Percentiles rank a stretch among this genome's conserved stretches.
These are phyloP conservation scores for Polydesmus complanatus DNA, from an alignment of 2,888 invertebrate genomes.

Conservation along the genomic window DNA sequence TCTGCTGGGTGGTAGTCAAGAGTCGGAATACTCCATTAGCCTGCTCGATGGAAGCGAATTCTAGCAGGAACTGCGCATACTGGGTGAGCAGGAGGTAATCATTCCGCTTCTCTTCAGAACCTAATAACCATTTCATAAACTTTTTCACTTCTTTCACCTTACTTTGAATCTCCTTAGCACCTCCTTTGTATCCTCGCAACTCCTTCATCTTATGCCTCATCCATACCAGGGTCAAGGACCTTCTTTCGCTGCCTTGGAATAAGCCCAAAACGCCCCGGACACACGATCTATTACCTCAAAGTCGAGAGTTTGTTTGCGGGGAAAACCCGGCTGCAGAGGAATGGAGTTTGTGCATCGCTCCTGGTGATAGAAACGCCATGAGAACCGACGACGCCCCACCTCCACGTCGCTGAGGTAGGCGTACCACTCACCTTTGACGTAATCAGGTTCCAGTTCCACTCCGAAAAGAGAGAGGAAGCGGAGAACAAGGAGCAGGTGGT, in stretches of 20 bases:
- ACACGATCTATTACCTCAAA: constrained; percentile 5
- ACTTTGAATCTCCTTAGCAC: background rate
- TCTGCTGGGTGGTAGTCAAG: constrained; percentile 9
- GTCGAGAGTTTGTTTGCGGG: background rate
- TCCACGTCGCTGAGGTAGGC: too few species aligned
- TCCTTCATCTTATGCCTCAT: background rate
- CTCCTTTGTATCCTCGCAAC: background rate
- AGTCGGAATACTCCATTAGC: constrained; percentile 25
- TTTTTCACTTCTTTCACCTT: constrained; percentile 27
- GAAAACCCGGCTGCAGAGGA: background rate
- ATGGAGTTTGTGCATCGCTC: background rate
- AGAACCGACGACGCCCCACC: background rate
- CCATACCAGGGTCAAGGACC: background rate
- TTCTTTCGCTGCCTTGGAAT: background rate
- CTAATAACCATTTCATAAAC: constrained; percentile 27
- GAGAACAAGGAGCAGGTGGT: constrained; percentile 21
- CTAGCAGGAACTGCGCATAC: constrained; percentile 27
- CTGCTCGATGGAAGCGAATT: constrained; percentile 26
- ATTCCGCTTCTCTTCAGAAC: constrained; percentile 29
- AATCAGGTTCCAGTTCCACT: too few species aligned
- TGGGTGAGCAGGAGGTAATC: constrained; percentile 29
- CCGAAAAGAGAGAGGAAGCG: constrained; percentile 25
- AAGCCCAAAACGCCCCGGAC: background rate
- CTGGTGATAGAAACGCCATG: constrained; percentile 5
- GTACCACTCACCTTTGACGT: too few species aligned